Conservation (phyloP, 2,888 invertebrate species). For the Trichopria drosophilae region DNA sequence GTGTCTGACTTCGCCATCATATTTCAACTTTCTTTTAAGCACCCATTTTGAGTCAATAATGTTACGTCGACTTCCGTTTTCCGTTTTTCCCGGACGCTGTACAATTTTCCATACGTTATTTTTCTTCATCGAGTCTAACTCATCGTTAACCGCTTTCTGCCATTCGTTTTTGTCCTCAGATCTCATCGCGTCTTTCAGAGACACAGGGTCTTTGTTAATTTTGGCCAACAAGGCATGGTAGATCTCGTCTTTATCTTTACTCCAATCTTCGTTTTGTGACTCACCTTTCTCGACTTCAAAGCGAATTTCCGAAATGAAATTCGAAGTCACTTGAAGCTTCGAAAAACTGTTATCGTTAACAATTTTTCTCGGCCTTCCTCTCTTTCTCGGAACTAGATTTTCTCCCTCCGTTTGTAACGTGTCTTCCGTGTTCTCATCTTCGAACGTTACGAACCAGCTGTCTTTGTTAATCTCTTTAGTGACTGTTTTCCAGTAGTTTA, state of each 20-base stretch:
- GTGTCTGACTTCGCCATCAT: conserved; percentile 1
- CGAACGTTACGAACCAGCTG: neutral
- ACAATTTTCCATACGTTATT: conserved; percentile 26
- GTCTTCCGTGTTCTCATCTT: conserved; percentile 8
- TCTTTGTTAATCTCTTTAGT: neutral
- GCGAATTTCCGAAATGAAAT: too few species aligned
- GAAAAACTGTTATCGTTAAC: too few species aligned
- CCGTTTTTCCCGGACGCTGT: conserved; percentile 10
- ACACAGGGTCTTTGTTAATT: conserved; percentile 16
- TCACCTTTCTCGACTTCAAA: too few species aligned
- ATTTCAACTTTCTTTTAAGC: conserved; percentile 20
- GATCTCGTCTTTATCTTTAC: neutral
- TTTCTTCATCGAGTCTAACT: conserved; percentile 16
- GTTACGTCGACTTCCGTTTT: conserved; percentile 11
- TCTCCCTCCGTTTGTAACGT: neutral
- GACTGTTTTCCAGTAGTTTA: neutral
- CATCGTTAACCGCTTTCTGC: conserved; percentile 18
- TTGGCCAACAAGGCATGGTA: neutral
- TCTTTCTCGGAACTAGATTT: neutral
- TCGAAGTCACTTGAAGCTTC: too few species aligned
- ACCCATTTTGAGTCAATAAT: conserved; percentile 29
- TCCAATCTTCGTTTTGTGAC: too few species aligned
- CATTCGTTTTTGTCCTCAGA: conserved; percentile 5
- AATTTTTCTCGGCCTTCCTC: neutral
- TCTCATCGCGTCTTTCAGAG: conserved; percentile 6